Conservation (phyloP, 1,140 invertebrate genomes). For the Drosophila sechellia region DNA sequence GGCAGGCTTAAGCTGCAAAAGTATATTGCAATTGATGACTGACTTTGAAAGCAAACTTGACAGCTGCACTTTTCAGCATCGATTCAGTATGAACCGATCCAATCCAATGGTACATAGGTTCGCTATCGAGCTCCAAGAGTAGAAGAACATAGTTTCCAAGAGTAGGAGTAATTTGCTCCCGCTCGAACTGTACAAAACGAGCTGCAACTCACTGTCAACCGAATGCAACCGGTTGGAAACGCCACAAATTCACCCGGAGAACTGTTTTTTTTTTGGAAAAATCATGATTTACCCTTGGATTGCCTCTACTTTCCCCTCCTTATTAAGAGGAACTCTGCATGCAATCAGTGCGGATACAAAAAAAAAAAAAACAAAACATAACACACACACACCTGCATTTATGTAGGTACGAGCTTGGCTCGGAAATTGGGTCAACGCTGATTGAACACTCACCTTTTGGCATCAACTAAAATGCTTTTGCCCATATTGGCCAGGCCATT, state of each 20-base stretch:
- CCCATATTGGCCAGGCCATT: constrained; percentile 59
- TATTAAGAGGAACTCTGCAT: constrained; percentile 23
- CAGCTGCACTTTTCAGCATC: too few species aligned
- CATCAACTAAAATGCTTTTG: constrained; percentile 79
- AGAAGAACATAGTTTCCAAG: not conserved
- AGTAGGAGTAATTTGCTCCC: constrained; percentile 19
- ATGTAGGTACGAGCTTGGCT: constrained; percentile 2
- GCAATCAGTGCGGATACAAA: not conserved
- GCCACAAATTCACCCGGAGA: constrained; percentile 19
- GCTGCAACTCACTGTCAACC: constrained; percentile 17
- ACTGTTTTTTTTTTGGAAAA: not conserved
- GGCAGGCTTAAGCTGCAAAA: too few species aligned
- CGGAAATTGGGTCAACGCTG: constrained; percentile 40
- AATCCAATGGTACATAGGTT: not conserved
- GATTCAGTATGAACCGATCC: too few species aligned
- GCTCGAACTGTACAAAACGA: constrained; percentile 26
- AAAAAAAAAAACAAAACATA: too few species aligned
- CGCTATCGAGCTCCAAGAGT: too few species aligned
- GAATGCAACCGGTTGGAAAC: constrained; percentile 33
- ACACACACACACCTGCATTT: not conserved
- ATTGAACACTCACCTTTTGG: constrained; percentile 73
- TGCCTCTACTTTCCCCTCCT: constrained; percentile 37
- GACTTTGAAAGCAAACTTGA: too few species aligned
- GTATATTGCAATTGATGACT: too few species aligned
- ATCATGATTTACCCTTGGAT: constrained; percentile 10